Base-by-base conservation (phyloP, 2,888 invertebrate species). In the Biston betularia region DNA sequence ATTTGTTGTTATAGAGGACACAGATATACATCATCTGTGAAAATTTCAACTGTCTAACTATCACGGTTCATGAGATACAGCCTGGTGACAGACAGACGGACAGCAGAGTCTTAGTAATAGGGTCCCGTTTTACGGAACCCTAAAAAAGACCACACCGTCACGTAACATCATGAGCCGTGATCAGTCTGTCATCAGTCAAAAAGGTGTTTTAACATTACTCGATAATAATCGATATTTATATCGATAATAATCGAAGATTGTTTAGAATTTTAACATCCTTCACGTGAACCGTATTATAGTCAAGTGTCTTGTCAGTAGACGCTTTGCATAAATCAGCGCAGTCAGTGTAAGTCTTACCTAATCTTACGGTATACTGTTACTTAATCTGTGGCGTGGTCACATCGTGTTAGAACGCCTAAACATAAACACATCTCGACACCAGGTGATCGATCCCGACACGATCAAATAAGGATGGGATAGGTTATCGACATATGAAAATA, bases 371-470 rank as follows among this genome's bases (percentile, higher is more conserved):
- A 54, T 58, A 55, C 59, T 65, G 57, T 15, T 11, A 42, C 44
- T 46, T 60, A 56, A 65, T 70, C 68, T 69, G 57, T 55, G 50
- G 65, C 64, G 69, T 61, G 72, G 74, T 74, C 73, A 69, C 71
- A 68, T 74, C 75, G 73, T 68, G 69, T 76, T 73, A 75, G 62
- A 68, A 38, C 65, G 61, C 69, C 73, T 72, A 73, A 75, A 75
- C 75, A 70, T 72, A 73, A 75, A 75, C 75, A 70, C 63, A 70
- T 73, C 72, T 62, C 64, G 59, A 59, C 67, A 73, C 78, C 83
- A 84, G 82, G 81, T 84, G 81, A 82, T 80, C 77, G 79, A 81
- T 82, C 75, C 74, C 53, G 45, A 46, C 64, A 60, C 67, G 63
- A 63, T 60, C 49, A 59, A 7, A 24, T 68, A 74, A 68, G 71